A percentile compares a stretch with the other conserved stretches of the same genome.
Evolutionary conservation across 2,888 invertebrate species (phyloP).

Genomic region (Eristalinus sepulchralis): DNA sequence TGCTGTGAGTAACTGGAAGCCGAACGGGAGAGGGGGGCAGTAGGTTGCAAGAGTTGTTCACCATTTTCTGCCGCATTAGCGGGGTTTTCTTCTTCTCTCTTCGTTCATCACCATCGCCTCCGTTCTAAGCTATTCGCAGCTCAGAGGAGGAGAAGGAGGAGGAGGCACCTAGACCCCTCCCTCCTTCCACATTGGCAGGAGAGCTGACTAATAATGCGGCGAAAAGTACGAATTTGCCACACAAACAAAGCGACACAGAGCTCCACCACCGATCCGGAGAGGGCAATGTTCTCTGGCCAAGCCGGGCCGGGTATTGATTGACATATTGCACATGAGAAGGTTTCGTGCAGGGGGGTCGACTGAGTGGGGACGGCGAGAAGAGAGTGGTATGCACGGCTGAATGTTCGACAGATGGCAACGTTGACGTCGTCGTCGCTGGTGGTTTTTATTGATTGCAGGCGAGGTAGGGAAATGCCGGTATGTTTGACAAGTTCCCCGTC

Average conservation of each 20-base stretch:
- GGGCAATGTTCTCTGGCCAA: slow-evolving; percentile 38
- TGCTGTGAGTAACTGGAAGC: background rate
- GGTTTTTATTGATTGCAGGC: slow-evolving; percentile 2
- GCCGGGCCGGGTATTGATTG: slow-evolving; percentile 38
- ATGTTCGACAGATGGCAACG: background rate
- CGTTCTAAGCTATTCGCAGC: background rate
- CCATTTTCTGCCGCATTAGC: slow-evolving; percentile 65
- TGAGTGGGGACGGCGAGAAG: background rate
- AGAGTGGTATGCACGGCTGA: background rate
- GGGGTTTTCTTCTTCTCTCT: slow-evolving; percentile 33
- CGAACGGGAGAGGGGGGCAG: background rate
- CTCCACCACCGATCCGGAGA: background rate
- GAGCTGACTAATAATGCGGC: slow-evolving; percentile 28
- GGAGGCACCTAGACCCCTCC: background rate
- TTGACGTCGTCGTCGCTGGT: background rate
- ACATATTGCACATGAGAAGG: slow-evolving; percentile 27
- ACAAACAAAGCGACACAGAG: slow-evolving; percentile 2
- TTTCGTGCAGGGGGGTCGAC: background rate
- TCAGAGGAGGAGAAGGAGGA: too few relatives aligned
- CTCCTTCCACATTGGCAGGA: background rate
- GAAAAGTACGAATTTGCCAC: slow-evolving; percentile 22
- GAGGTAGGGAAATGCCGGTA: background rate
- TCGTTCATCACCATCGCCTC: background rate
- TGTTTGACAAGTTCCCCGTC: slow-evolving; percentile 9
- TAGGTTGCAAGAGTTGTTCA: slow-evolving; percentile 37